A percentile compares a stretch with the other conserved stretches of the same genome.
phyloP scores from a whole-genome alignment of 2,113 vertebrate genomes.

The Alligator sinensis region DNA sequence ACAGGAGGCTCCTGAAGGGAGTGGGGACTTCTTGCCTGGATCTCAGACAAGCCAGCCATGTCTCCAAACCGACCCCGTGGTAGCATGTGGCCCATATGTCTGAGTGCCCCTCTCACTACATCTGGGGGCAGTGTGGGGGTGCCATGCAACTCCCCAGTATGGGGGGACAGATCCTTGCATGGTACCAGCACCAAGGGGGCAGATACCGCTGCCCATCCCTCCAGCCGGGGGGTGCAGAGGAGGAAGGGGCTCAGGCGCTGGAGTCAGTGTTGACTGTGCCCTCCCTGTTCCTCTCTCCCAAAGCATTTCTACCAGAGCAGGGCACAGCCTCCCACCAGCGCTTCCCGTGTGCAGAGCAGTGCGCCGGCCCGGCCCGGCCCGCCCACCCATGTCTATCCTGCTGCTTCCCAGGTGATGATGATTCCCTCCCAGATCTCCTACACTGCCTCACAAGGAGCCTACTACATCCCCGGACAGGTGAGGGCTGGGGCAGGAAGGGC shows the following conservation, averaged over 20 bases:
- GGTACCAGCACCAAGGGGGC: background rate
- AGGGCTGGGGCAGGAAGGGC: constrained; percentile 20
- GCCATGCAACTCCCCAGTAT: background rate
- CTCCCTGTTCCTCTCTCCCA: constrained; percentile 37
- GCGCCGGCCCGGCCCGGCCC: constrained; percentile 90
- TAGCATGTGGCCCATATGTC: background rate
- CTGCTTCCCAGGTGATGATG: constrained; percentile 98
- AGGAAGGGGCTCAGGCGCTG: background rate
- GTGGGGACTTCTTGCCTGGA: background rate
- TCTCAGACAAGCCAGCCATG: background rate
- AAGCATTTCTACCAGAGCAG: constrained; percentile 94
- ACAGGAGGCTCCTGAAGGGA: background rate
- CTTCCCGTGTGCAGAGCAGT: constrained; percentile 88
- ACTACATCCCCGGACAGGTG: constrained; percentile 95
- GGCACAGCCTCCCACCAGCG: constrained; percentile 87
- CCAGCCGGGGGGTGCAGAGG: background rate
- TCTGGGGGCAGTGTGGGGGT: background rate
- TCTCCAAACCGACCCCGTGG: background rate
- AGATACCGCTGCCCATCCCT: background rate
- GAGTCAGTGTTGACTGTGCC: background rate
- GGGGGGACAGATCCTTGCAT: too few relatives aligned
- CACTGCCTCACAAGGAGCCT: constrained; percentile 90
- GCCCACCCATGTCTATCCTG: constrained; percentile 92
- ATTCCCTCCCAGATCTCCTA: constrained; percentile 94
- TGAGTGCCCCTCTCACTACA: background rate